phyloP scores from a whole-genome alignment of 2,113 vertebrate genomes.

The Perca schrenkii region DNA sequence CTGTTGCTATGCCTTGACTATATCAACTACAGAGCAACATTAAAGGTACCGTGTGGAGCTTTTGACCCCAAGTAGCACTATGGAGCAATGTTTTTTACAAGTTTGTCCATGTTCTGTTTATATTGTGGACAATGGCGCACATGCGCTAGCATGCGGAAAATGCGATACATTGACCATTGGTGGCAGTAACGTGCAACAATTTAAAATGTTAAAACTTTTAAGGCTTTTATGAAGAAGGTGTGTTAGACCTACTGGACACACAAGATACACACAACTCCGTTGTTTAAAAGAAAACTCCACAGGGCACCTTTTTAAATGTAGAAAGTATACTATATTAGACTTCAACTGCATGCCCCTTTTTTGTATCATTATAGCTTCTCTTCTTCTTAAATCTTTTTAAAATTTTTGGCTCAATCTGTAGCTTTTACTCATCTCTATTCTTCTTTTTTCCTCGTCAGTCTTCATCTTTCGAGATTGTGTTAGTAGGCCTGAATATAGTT shows the following conservation, averaged over 20 bases:
- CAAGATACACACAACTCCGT: not conserved
- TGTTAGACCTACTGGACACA: not conserved
- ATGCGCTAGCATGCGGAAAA: not conserved
- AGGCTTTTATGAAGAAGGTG: not conserved
- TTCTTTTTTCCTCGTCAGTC: constrained; percentile 42
- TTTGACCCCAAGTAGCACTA: not conserved
- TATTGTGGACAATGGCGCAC: not conserved
- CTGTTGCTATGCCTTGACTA: constrained; percentile 13
- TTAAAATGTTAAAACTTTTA: not conserved
- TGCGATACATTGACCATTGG: not conserved
- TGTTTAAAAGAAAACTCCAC: constrained; percentile 32
- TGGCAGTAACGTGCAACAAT: not conserved
- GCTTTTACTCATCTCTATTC: constrained; percentile 53
- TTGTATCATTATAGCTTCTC: constrained; percentile 59
- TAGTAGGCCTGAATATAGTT: constrained; percentile 89
- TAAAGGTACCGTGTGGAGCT: constrained; percentile 41
- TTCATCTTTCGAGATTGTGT: constrained; percentile 78
- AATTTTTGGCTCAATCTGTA: not conserved
- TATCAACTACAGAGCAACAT: constrained; percentile 20
- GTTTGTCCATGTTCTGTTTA: not conserved
- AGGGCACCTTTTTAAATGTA: constrained; percentile 5
- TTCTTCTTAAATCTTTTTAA: constrained; percentile 56
- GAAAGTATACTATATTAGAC: constrained; percentile 63
- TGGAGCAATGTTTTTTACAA: not conserved
- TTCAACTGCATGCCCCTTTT: constrained; percentile 82